Evolutionary conservation across 92 coral and sea anemone genomes (phyloP), one percentile per base, ranked within the genome.

Genomic region (Porites evermanni): DNA sequence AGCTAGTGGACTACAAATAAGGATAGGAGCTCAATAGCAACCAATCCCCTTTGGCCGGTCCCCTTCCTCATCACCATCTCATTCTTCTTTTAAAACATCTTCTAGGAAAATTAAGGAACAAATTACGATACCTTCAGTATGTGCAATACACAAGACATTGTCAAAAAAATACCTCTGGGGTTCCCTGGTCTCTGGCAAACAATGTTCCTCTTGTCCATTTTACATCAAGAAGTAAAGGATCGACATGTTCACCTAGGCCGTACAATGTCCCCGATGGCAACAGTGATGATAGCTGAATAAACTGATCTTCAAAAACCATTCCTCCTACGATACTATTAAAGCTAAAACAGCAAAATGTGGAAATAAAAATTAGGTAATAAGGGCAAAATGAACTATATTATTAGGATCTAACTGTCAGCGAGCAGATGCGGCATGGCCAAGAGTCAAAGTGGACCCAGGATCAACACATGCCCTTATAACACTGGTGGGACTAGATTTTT

Each of bases 251-350:
- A 58, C 99, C 99, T 13, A 97, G 79, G 59, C 99, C 99, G 69
- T 95, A 97, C 24, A 97, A 68, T 47, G 82, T 81, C 71, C 84
- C 47, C 29, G 99, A 95, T 54, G 99, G 99, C 19, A 97, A 53
- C 26, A 93, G 88, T 50, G 98, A 86, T 5, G 99, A 97, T 12
- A 97, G 16, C 89, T 97, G 99, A 64, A 97, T 80, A 78, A 97
- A 97, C 90, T 97, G 99, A 77, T 97, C 96, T 71, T 95, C 99
- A 86, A 93, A 97, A 67, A 95, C 81, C 99, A 97, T 97, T 44
- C 95, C 99, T 65, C 99, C 99, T 29, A 92, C 97, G 11, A 95
- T 84, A 51, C 95, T 92, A 79, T 97, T 97, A 83, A 97, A 97
- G 29, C 98, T 93, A 75, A 20, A n/a, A 17, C 9, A 29, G 9